These are phyloP conservation scores for Fissipunctia ypsillon DNA, from an alignment of 2,888 invertebrate species.

Conservation along the genomic window DNA sequence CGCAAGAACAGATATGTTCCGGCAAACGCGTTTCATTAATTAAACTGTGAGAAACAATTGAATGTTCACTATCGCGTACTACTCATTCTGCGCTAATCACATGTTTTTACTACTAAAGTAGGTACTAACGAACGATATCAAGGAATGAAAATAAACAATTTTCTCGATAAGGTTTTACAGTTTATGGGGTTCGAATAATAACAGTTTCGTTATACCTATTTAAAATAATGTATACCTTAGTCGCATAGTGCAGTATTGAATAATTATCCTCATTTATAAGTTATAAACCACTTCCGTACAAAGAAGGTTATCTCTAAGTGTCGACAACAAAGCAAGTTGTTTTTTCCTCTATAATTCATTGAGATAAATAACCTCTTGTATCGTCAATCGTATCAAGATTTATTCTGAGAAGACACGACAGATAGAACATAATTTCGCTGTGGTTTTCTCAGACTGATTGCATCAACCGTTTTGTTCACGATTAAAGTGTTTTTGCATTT, in stretches of 20 bases:
- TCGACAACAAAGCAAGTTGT: constrained; percentile 33
- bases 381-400: constrained; percentile 30
- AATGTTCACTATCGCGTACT: constrained; percentile 1
- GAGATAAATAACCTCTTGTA: constrained; percentile 34
- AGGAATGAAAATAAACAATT: not conserved
- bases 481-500: not conserved
- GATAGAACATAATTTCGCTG: not conserved
- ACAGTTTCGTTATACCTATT: constrained; percentile 3
- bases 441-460: constrained; percentile 2
- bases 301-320: constrained; percentile 50
- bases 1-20: not conserved
- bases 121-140: not conserved
- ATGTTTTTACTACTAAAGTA: constrained; percentile 9
- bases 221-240: constrained; percentile 7
- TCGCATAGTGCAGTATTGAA: not conserved
- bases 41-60: constrained; percentile 1
- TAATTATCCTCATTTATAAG: constrained; percentile 31
- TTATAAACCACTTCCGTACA: constrained; percentile 32
- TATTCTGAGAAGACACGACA: constrained; percentile 21
- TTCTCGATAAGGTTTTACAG: not conserved
- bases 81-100: constrained; percentile 8
- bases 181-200: constrained; percentile 24
- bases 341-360: constrained; percentile 47
- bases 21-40: not conserved
- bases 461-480: not conserved